A percentile compares a stretch with the other conserved stretches of the same genome.
phyloP scores from a whole-genome alignment of 1,140 invertebrate genomes.

The Halictus rubicundus region DNA sequence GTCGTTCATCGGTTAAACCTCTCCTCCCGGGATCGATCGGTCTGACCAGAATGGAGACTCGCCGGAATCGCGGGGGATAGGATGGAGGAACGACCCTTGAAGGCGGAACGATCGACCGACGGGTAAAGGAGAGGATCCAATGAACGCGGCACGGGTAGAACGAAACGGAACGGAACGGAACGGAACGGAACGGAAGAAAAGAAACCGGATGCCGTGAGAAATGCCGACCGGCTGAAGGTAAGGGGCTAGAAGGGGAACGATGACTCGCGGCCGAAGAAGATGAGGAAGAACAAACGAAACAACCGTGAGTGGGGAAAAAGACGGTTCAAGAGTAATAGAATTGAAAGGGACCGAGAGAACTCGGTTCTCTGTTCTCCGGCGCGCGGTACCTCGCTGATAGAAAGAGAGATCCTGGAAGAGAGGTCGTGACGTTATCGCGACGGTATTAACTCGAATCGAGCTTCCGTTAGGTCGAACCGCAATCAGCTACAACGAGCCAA shows the following conservation, averaged over 20 bases:
- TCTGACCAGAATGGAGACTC: constrained; percentile 27
- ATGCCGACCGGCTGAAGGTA: background rate
- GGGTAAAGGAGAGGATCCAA: no score
- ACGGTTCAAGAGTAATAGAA: constrained; percentile 9
- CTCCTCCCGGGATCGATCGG: constrained; percentile 39
- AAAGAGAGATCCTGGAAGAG: constrained; percentile 8
- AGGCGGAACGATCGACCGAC: no score
- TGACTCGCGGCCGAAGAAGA: background rate
- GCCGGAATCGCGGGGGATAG: constrained; percentile 2
- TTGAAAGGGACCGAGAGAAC: background rate
- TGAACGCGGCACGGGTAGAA: no score
- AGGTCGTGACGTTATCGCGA: constrained; percentile 64
- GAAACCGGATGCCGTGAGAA: background rate
- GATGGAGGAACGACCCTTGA: no score
- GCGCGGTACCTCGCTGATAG: background rate
- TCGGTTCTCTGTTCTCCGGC: background rate
- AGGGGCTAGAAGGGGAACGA: background rate
- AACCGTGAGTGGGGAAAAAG: background rate
- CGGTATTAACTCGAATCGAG: constrained; percentile 65
- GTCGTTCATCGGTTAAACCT: constrained; percentile 5
- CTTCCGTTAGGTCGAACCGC: constrained; percentile 66
- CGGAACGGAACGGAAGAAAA: background rate
- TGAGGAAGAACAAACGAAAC: background rate
- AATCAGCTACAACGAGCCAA: constrained; percentile 62
- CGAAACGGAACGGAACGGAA: no score